Evolutionary conservation across 1,140 invertebrate species (phyloP), one percentile per base, ranked within the genome.

Genomic region (Drosophila lacteicornis): DNA sequence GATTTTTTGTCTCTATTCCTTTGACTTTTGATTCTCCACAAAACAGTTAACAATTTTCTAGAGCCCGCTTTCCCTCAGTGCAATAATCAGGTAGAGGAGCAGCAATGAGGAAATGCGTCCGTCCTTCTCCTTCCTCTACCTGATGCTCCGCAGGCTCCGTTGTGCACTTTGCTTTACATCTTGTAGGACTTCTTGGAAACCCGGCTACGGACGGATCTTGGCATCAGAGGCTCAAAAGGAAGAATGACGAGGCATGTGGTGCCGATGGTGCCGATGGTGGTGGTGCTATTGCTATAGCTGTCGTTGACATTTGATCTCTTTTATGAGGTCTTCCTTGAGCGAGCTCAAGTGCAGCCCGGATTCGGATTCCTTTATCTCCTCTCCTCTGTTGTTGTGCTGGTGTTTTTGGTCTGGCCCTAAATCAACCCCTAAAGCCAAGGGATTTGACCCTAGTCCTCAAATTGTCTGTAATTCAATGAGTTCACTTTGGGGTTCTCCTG

Each of bases 291-390:
- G 38, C 27, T 43, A 33, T 59, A 50, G 43, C 63, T 77, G 58
- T 65, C 65, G 74, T 90, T 90, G 85, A 90, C 85, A 90, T 90
- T 90, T 90, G 85, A 90, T 90, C 85, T 85, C 85, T 82, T 88
- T 88, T 91, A 91, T 91, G 86, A 85, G 82, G 74, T 82, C 81
- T 82, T 70, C 77, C 50, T 67, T 83, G 45, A 43, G 50, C 62
- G 40, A 40, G 61, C 75, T 70, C 61, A 61, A 76, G 74, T 81
- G 70, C 70, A 73, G 67, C 55, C 59, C 46, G 36, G 25, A 60
- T 74, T 73, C 59, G 36, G 25, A 60, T 74, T 73, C 70, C 67
- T 55, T 74, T 75, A 40, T 75, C 71, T 74, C 43, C 19, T 42
- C 40, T 30, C 25, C 49, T 46, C 25, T 17, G n/a, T 17, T 53